These are phyloP conservation scores for Yponomeuta evonymella DNA, from an alignment of 2,888 invertebrate genomes.

Conservation along the genomic window DNA sequence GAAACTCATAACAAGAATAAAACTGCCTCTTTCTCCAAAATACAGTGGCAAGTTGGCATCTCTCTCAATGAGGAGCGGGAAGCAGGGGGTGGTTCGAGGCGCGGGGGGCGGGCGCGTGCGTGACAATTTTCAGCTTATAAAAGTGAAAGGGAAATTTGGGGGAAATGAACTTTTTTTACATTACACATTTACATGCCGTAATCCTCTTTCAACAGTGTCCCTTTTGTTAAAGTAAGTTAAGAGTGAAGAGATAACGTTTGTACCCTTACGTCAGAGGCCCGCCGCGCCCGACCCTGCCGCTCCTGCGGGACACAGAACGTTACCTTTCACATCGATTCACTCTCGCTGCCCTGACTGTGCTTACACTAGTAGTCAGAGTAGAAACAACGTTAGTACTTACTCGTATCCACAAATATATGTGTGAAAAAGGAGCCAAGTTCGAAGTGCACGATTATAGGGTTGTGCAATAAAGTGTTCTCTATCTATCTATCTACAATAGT, in stretches of 20 bases:
- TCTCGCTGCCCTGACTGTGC: background rate
- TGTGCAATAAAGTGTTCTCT: too few relatives aligned
- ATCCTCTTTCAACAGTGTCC: slow-evolving; percentile 1
- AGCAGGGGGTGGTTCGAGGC: background rate
- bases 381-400: too few relatives aligned
- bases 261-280: background rate
- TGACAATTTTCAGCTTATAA: background rate
- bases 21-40: too few relatives aligned
- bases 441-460: too few relatives aligned
- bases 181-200: background rate
- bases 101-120: background rate
- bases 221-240: background rate
- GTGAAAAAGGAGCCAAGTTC: too few relatives aligned
- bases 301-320: background rate
- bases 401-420: too few relatives aligned
- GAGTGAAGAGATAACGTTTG: background rate
- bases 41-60: too few relatives aligned
- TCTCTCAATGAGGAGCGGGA: background rate
- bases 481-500: too few relatives aligned
- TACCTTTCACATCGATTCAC: background rate
- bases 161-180: background rate
- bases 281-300: background rate
- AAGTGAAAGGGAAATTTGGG: background rate
- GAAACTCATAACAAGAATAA: too few relatives aligned
- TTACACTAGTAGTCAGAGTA: background rate